Base-by-base conservation (phyloP, 2,113 vertebrate species). In the Siniperca knerii region DNA sequence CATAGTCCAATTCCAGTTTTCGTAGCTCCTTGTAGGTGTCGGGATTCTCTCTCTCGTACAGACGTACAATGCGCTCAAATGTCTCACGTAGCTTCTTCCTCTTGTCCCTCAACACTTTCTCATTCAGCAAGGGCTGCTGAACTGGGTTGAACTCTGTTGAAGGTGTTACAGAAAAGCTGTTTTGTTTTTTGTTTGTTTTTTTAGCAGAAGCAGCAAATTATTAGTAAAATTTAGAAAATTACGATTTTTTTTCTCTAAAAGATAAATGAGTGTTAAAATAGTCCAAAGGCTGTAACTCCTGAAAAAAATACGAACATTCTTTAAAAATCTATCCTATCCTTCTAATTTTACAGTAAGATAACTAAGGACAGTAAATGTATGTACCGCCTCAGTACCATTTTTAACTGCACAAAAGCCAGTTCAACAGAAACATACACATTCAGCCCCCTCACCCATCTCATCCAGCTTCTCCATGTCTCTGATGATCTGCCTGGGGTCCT, bases 401-500 rank as follows among this genome's bases (percentile, higher is more conserved):
- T 42, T 3, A 50, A 46, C 16, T 44, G 15, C 33, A 62, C 2
- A 33, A 29, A 33, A 11, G 6, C 25, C 5, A 44, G 4, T 42
- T 74, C 13, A 37, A 37, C 23, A 35, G 29, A 8, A 54, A 21
- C 3, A 76, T 1, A 20, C 0, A 80, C 4, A 77, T 57, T 25
- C 33, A 13, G 33, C 23, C 3, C 20, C 67, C 95, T 96, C 86
- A 99, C 98, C 98, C 98, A 99, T 99, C 89, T 99, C 98, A 95
- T 99, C 98, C 87, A 99, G 92, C 92, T 99, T 99, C 93, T 99
- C 98, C 98, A 99, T 99, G 93, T 99, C 98, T 82, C 96, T 95
- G 93, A 99, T 98, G 92, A 99, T 99, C 90, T 99, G 98, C 84
- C 99, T 97, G n/a, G 98, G 98, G 91, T 99, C 98, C 83, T 99